These are phyloP conservation scores for Liopterus haemorrhoidalis DNA, from an alignment of 2,888 invertebrate genomes.

Conservation along the genomic window DNA sequence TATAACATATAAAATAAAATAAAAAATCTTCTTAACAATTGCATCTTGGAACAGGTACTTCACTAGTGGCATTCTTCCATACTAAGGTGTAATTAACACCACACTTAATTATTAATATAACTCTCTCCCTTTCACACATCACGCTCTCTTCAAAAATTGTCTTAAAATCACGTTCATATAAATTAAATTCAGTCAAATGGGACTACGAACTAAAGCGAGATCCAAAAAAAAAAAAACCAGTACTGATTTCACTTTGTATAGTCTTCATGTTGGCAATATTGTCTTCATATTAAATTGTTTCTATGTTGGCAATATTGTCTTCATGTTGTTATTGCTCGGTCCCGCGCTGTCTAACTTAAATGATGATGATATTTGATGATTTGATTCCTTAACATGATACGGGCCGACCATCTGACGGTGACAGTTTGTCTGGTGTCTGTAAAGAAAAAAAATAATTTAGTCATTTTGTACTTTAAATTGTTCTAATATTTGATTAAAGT, in stretches of 20 bases:
- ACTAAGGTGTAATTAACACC: slow-evolving; percentile 9
- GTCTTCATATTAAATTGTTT: too few relatives aligned
- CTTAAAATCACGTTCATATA: slow-evolving; percentile 21
- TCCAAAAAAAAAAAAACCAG: too few relatives aligned
- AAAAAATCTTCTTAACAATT: slow-evolving; percentile 45
- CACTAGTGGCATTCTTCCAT: slow-evolving; percentile 35
- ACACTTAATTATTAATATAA: background rate
- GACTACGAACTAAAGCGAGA: slow-evolving; percentile 12
- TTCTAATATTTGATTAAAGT: too few relatives aligned
- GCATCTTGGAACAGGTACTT: slow-evolving; percentile 47
- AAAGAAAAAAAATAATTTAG: slow-evolving; percentile 45
- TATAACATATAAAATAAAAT: slow-evolving; percentile 46
- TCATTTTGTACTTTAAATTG: background rate
- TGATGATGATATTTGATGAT: slow-evolving; percentile 25
- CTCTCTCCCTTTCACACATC: too few relatives aligned
- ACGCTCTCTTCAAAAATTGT: too few relatives aligned
- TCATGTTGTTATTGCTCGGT: too few relatives aligned
- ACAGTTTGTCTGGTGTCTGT: slow-evolving; percentile 60
- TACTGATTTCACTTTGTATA: too few relatives aligned
- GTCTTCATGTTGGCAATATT: too few relatives aligned
- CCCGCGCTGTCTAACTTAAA: too few relatives aligned
- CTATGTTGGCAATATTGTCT: too few relatives aligned
- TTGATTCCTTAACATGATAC: slow-evolving; percentile 38
- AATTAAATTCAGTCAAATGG: slow-evolving; percentile 19
- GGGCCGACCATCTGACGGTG: slow-evolving; percentile 55